A percentile compares a stretch with the other conserved stretches of the same genome.
Evolutionary conservation across 2,113 vertebrate genomes (phyloP).

Genomic region (Nesoenas mayeri): DNA sequence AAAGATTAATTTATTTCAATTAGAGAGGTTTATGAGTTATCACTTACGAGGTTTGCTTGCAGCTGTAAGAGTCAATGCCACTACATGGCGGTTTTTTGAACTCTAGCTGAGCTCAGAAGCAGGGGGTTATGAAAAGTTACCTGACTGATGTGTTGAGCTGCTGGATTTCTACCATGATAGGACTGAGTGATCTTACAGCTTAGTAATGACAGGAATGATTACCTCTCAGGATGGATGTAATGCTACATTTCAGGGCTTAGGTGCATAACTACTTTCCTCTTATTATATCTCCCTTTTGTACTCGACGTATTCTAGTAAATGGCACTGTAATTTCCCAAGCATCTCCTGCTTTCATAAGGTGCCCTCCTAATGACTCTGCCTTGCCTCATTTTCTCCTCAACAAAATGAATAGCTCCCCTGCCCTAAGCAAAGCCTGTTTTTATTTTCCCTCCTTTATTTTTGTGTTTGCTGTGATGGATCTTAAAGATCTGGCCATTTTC

Average conservation of each 20-base stretch:
- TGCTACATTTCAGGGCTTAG: constrained; percentile 71
- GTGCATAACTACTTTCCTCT: constrained; percentile 69
- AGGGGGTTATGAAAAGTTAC: constrained; percentile 51
- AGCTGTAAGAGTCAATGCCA: constrained; percentile 19
- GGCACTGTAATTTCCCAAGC: constrained; percentile 68
- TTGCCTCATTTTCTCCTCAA: constrained; percentile 58
- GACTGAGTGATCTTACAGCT: constrained; percentile 60
- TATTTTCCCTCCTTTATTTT: constrained; percentile 37
- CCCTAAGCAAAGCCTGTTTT: constrained; percentile 50
- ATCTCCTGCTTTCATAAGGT: constrained; percentile 55
- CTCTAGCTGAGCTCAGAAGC: constrained; percentile 39
- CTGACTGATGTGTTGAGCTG: constrained; percentile 37
- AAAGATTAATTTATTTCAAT: constrained; percentile 75
- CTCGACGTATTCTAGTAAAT: constrained; percentile 64
- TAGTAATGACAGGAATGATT: constrained; percentile 73
- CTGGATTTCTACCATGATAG: constrained; percentile 55
- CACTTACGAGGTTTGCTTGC: constrained; percentile 60
- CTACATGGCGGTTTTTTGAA: neutral
- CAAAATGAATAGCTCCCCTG: constrained; percentile 45
- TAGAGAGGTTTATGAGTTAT: constrained; percentile 63
- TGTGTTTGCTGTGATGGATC: neutral
- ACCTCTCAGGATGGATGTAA: constrained; percentile 68
- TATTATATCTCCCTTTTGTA: constrained; percentile 68
- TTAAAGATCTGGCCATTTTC: neutral
- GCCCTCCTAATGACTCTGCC: constrained; percentile 50